Conservation (phyloP, 2,888 invertebrate genomes). For the Elysia crispata region DNA sequence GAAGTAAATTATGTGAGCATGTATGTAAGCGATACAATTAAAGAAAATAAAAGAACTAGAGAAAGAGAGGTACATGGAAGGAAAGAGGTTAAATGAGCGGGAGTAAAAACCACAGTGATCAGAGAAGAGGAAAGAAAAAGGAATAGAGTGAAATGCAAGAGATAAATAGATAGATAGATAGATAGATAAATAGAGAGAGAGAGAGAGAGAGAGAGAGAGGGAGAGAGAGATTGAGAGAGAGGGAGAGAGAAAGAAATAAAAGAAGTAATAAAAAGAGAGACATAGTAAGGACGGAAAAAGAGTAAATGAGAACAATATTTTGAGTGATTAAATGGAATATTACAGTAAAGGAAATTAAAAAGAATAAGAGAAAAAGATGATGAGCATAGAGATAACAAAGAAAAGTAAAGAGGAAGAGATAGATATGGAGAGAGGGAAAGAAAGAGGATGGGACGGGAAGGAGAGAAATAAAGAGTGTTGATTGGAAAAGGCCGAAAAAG, state of each 20-base stretch:
- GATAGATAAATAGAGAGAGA: not conserved
- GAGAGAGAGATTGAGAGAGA: not conserved
- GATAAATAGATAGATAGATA: not conserved
- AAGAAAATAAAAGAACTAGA: too few relatives aligned
- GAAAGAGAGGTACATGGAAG: not conserved
- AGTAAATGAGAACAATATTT: slow-evolving; percentile 2
- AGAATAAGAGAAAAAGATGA: too few relatives aligned
- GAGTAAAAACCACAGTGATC: not conserved
- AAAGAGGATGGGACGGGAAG: not conserved
- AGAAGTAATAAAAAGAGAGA: not conserved
- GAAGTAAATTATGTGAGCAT: too few relatives aligned
- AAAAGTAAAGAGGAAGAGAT: slow-evolving; percentile 7
- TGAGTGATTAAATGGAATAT: too few relatives aligned
- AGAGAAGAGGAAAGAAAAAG: not conserved
- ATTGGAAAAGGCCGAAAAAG: too few relatives aligned
- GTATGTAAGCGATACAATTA: too few relatives aligned
- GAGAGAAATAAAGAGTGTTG: too few relatives aligned
- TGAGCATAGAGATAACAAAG: too few relatives aligned
- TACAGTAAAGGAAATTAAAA: too few relatives aligned
- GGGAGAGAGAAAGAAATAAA: not conserved
- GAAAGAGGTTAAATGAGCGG: not conserved
- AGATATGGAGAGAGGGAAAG: slow-evolving; percentile 25
- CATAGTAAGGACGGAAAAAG: slow-evolving; percentile 6
- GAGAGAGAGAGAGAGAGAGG: not conserved
- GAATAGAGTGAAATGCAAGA: too few relatives aligned